Evolutionary conservation across 2,888 invertebrate genomes (phyloP).

Genomic region (Linnaemya vulpina): DNA sequence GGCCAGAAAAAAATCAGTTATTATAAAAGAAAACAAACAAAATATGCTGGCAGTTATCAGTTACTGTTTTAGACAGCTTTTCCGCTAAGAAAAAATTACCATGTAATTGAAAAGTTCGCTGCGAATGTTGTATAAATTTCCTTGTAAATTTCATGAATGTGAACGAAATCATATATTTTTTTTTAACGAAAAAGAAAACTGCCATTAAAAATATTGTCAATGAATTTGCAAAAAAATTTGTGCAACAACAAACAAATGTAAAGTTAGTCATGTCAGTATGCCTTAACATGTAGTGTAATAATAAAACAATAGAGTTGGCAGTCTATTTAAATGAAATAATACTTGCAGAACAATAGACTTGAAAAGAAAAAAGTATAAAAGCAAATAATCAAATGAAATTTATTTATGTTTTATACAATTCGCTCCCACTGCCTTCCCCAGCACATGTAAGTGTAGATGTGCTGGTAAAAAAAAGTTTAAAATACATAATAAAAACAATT

Average conservation of each 20-base stretch:
- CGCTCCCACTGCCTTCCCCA: constrained; percentile 37
- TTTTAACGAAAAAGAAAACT: neutral
- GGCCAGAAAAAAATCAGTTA: too few relatives aligned
- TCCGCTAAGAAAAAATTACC: too few relatives aligned
- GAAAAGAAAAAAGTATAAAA: too few relatives aligned
- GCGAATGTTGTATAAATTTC: neutral
- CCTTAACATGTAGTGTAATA: neutral
- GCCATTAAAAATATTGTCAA: neutral
- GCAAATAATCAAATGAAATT: neutral
- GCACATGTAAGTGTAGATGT: neutral
- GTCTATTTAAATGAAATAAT: constrained; percentile 16
- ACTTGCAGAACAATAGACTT: neutral
- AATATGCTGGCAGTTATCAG: too few relatives aligned
- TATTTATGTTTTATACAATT: neutral
- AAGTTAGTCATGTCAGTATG: constrained; percentile 22
- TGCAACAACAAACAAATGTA: neutral
- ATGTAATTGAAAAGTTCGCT: too few relatives aligned
- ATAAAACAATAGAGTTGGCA: constrained; percentile 43
- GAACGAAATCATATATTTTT: neutral
- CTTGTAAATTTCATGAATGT: neutral
- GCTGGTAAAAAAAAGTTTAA: neutral
- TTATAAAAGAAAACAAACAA: too few relatives aligned
- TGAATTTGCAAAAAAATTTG: constrained; percentile 6
- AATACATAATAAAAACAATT: neutral
- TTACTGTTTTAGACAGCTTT: too few relatives aligned